Evolutionary conservation across 2,888 invertebrate genomes (phyloP).

Genomic region (Linyphia triangularis): DNA sequence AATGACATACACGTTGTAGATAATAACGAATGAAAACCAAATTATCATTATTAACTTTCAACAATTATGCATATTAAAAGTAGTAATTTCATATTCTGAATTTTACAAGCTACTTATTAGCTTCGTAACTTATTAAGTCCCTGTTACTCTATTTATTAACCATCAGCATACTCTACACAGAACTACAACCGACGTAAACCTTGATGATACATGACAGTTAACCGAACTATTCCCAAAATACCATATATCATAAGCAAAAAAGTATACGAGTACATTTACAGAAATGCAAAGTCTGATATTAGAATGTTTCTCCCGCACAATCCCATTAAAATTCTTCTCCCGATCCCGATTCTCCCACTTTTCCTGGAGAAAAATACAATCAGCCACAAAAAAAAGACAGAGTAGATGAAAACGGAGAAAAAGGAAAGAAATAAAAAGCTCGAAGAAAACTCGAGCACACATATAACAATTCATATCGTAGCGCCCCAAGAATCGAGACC

Average conservation of each 20-base stretch:
- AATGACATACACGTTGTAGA: no score
- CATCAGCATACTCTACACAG: no score
- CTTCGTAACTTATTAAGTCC: no score
- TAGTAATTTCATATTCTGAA: no score
- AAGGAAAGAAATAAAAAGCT: not conserved
- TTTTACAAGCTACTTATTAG: no score
- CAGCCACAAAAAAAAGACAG: not conserved
- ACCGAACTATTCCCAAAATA: not conserved
- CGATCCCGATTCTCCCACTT: not conserved
- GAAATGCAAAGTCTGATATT: not conserved
- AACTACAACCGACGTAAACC: no score
- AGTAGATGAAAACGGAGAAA: not conserved
- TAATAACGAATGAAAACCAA: no score
- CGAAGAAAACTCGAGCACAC: not conserved
- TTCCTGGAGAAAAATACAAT: not conserved
- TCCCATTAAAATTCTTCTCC: not conserved
- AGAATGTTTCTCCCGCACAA: not conserved
- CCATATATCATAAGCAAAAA: not conserved
- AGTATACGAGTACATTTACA: not conserved
- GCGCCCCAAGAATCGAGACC: constrained; percentile 6
- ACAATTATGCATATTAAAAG: no score
- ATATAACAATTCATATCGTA: constrained; percentile 44
- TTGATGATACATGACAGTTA: not conserved
- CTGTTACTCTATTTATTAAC: no score
- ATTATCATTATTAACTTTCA: no score